phyloP scores from a whole-genome alignment of 2,888 invertebrate genomes.

The Sussaba pulchella region DNA sequence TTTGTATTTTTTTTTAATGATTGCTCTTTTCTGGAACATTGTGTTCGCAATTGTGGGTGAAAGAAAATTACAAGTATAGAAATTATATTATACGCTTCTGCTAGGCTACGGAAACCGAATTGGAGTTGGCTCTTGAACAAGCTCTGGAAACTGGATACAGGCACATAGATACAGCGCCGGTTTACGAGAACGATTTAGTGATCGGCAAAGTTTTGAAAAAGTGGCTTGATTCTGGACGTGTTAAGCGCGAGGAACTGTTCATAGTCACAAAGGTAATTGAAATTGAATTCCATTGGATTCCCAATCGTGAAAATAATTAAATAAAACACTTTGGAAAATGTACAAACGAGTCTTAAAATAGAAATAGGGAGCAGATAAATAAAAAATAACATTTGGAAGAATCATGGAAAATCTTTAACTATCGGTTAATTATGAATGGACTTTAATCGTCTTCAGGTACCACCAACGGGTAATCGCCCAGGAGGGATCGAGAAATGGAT shows the following conservation, averaged over 20 bases:
- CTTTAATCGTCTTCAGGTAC: no score
- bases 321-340: no score
- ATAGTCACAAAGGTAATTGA: conserved; percentile 91
- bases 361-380: no score
- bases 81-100: conserved; percentile 46
- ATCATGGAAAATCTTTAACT: background rate
- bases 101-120: conserved; percentile 89
- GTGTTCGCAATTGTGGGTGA: background rate
- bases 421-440: no score
- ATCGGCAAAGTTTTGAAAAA: conserved; percentile 90
- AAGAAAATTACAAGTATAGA: no score
- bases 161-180: conserved; percentile 93
- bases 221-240: conserved; percentile 89
- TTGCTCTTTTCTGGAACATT: background rate
- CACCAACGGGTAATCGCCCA: conserved; percentile 87
- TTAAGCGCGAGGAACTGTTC: conserved; percentile 92
- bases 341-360: no score
- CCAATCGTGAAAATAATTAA: background rate
- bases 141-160: conserved; percentile 93
- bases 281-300: background rate
- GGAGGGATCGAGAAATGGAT: conserved; percentile 88
- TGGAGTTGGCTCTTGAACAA: conserved; percentile 88
- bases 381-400: background rate
- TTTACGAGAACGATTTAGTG: conserved; percentile 91
- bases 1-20: background rate